These are phyloP conservation scores for Zaprionus camerounensis DNA, from an alignment of 1,140 invertebrate species.

Conservation along the genomic window DNA sequence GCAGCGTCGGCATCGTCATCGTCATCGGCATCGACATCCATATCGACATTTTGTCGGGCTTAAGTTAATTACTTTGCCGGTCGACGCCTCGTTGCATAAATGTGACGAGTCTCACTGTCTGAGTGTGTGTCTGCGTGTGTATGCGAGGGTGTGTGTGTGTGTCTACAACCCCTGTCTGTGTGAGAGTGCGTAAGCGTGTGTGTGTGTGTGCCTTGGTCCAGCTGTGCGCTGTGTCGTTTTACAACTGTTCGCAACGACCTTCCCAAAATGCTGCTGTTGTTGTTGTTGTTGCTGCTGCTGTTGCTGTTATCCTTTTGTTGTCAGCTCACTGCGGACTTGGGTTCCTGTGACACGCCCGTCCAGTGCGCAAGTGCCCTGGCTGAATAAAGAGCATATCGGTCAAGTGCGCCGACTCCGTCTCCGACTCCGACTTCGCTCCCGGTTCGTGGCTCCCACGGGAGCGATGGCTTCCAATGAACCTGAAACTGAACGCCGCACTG, in stretches of 20 bases:
- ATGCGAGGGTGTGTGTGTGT: constrained; percentile 21
- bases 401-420: constrained; percentile 52
- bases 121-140: background rate
- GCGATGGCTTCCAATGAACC: constrained; percentile 67
- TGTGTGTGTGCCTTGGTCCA: constrained; percentile 54
- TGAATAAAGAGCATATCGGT: constrained; percentile 47
- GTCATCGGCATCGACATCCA: constrained; percentile 21
- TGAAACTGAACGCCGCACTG: constrained; percentile 68
- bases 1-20: background rate
- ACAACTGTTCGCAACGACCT: constrained; percentile 81
- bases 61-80: constrained; percentile 80
- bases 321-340: constrained; percentile 15
- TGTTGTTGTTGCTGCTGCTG: constrained; percentile 27
- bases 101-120: constrained; percentile 58
- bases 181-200: constrained; percentile 13
- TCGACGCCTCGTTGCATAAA: constrained; percentile 80
- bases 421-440: constrained; percentile 17
- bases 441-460: constrained; percentile 50
- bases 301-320: constrained; percentile 36
- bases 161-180: constrained; percentile 1
- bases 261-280: constrained; percentile 65
- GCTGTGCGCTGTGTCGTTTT: constrained; percentile 71
- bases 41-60: constrained; percentile 61
- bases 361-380: constrained; percentile 62
- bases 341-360: constrained; percentile 77